Evolutionary conservation across 2,888 invertebrate species (phyloP), one percentile per base, ranked within the genome.

Genomic region (Trachelus iudaicus): DNA sequence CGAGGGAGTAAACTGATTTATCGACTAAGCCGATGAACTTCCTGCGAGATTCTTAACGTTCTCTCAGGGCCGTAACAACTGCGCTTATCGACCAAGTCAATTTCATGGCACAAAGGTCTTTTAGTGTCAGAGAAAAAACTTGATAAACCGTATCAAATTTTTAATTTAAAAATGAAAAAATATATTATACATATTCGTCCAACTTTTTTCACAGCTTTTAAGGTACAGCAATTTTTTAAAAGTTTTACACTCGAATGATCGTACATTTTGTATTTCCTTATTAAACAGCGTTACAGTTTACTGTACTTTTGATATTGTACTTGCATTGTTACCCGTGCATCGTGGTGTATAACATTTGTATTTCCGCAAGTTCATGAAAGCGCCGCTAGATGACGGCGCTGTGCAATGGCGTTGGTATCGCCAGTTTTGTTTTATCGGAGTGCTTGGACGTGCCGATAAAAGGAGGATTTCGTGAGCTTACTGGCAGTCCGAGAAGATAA

Each of bases 1-100:
- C 85, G 87, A 88, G 87, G 85, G 85, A 83, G 83, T 84, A 82
- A 88, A 86, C 88, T 89, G 88, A 88, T 88, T 89, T 90, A 90
- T 90, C 89, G 88, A 86, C 89, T 86, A 87, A 90, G 87, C 84
- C 84, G 82, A 81, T 79, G 83, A 82, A 82, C 83, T 83, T 83
- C 31, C 56, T 56, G 56, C 56, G 56, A 56, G 56, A 23, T 56
- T 56, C 69, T 34, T 37, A 40, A 76, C 69, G 30, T 68, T 12
- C 31, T 37, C 23, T 35, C 30, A 69, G 37, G 12, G 40, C 35
- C 71, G 35, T 69, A 12, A 30, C 35, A 76, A 15, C 69, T 69
- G 69, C 56, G 35, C 34, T 76, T 76, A 76, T 37, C 76, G 76
- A 76, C n/a, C 35, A 68, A 69, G 37, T 23, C 15, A 33, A 34